A percentile compares a stretch with the other conserved stretches of the same genome.
Conservation (phyloP, 1,140 invertebrate genomes). For the Rhyzopertha dominica region DNA sequence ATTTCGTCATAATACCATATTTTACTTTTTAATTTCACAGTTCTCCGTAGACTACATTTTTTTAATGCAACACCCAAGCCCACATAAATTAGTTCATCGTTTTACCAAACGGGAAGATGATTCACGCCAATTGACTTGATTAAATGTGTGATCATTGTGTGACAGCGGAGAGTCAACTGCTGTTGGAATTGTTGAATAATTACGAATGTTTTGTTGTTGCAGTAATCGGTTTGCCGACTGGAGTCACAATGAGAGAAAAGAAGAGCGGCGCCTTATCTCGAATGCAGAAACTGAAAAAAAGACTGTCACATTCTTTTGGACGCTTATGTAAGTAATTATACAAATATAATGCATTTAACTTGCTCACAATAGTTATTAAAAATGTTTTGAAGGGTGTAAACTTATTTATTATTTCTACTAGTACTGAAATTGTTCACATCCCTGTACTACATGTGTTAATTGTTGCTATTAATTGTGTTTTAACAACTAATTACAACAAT, state of each 20-base stretch:
- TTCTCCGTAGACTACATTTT: too few species aligned
- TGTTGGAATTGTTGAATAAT: conserved; percentile 1
- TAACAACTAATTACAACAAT: too few species aligned
- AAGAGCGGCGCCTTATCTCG: conserved; percentile 79
- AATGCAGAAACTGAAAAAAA: conserved; percentile 86
- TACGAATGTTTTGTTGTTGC: conserved; percentile 54
- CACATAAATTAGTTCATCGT: too few species aligned
- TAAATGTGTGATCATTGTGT: not conserved
- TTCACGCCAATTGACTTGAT: not conserved
- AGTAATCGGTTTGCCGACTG: conserved; percentile 41
- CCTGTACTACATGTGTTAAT: too few species aligned
- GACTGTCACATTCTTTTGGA: conserved; percentile 85
- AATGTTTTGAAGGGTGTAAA: not conserved
- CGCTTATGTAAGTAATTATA: conserved; percentile 78
- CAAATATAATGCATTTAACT: conserved; percentile 17
- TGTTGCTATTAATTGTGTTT: too few species aligned
- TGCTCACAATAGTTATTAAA: too few species aligned
- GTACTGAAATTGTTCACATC: too few species aligned
- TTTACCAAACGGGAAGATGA: too few species aligned
- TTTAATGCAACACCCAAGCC: too few species aligned
- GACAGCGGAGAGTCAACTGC: conserved; percentile 7
- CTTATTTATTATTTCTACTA: not conserved
- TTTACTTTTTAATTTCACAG: too few species aligned
- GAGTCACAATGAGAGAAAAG: conserved; percentile 83
- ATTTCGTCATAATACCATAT: too few species aligned